These are phyloP conservation scores for Chloromyia formosa DNA, from an alignment of 2,888 invertebrate genomes.

Conservation along the genomic window DNA sequence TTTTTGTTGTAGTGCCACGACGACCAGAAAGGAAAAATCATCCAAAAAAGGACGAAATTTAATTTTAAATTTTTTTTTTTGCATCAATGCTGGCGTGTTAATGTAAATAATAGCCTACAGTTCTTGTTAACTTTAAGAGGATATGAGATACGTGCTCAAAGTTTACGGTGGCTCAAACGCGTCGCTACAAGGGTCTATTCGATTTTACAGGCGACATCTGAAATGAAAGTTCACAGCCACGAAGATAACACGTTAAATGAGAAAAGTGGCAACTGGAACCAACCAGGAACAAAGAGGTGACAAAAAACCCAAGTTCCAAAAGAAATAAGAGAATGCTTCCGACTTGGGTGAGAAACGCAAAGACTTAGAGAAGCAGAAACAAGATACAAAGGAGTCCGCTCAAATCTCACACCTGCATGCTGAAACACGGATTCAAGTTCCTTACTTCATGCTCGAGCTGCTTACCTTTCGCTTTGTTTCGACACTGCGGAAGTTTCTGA, in stretches of 20 bases:
- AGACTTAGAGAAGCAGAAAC: too few relatives aligned
- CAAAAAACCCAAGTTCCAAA: neutral
- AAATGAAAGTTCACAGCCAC: neutral
- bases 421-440: too few relatives aligned
- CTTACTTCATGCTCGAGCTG: too few relatives aligned
- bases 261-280: conserved; percentile 8
- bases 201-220: neutral
- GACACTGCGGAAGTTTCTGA: neutral
- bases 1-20: neutral
- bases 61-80: too few relatives aligned
- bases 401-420: too few relatives aligned
- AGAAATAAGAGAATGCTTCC: neutral
- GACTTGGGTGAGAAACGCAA: too few relatives aligned
- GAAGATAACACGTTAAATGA: conserved; percentile 15
- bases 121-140: conserved; percentile 28
- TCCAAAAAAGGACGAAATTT: too few relatives aligned
- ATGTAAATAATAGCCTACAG: conserved; percentile 40
- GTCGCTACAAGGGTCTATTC: neutral
- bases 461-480: too few relatives aligned
- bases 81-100: conserved; percentile 31
- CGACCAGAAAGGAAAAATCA: too few relatives aligned
- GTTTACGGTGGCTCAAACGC: conserved; percentile 1
- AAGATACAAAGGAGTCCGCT: too few relatives aligned
- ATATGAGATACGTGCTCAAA: conserved; percentile 39
- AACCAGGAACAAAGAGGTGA: neutral